phyloP scores from a whole-genome alignment of 2,113 vertebrate species.

The Hucho hucho region DNA sequence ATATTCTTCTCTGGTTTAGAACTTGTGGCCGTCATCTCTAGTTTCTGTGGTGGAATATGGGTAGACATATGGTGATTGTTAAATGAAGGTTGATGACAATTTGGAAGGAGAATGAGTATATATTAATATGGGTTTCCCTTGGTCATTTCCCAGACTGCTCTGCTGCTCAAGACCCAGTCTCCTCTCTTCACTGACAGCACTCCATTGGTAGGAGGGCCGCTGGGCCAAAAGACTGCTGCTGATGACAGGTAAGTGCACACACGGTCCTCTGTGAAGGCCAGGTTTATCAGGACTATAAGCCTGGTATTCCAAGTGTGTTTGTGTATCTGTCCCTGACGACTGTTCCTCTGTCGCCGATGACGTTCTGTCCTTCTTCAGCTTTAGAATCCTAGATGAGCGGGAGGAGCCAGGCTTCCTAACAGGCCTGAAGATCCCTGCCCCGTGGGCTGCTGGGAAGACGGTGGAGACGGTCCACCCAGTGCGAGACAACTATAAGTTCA shows the following conservation, averaged over 20 bases:
- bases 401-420: slow-evolving; percentile 97
- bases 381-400: slow-evolving; percentile 91
- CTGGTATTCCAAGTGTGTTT: neutral
- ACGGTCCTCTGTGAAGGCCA: neutral
- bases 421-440: slow-evolving; percentile 95
- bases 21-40: neutral
- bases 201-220: slow-evolving; percentile 30
- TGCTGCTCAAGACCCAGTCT: slow-evolving; percentile 94
- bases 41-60: slow-evolving; percentile 1
- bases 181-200: slow-evolving; percentile 84
- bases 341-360: neutral
- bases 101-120: neutral
- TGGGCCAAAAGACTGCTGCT: slow-evolving; percentile 74
- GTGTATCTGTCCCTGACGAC: neutral
- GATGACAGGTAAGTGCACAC: slow-evolving; percentile 72
- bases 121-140: slow-evolving; percentile 7
- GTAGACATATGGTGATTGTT: neutral
- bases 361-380: slow-evolving; percentile 31
- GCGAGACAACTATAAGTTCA: slow-evolving; percentile 98
- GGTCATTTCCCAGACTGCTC: slow-evolving; percentile 83
- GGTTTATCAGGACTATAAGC: neutral
- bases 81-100: neutral
- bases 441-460: slow-evolving; percentile 97
- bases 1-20: too few species aligned
- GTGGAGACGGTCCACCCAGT: slow-evolving; percentile 97